phyloP scores from a whole-genome alignment of 2,797 vertebrate species.

The Pipistrellus pygmaeus region DNA sequence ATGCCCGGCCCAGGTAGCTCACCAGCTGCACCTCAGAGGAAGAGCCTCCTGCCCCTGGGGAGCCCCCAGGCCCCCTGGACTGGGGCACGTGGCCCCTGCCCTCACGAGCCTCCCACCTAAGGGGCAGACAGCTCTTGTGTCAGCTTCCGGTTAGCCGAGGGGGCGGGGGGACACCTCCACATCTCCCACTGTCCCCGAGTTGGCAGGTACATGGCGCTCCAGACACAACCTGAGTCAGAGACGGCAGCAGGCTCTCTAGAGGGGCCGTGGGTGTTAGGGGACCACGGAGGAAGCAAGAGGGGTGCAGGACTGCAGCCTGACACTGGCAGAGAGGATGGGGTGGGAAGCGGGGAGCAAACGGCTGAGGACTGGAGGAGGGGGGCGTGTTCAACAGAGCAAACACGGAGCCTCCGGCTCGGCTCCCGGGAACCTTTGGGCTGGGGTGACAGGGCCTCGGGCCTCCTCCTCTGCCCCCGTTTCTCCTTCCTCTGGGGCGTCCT shows the following conservation, averaged over 20 bases:
- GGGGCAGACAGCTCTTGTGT: background rate
- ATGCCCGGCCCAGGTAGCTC: background rate
- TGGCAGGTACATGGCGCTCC: background rate
- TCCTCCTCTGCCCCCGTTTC: background rate
- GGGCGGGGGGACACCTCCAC: background rate
- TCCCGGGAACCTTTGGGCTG: background rate
- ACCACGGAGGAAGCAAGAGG: background rate
- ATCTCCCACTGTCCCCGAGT: background rate
- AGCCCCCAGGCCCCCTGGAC: background rate
- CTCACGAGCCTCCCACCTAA: background rate
- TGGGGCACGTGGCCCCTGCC: too few relatives aligned
- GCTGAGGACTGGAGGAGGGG: fast-evolving
- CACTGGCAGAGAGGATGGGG: background rate
- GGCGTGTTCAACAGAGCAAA: background rate
- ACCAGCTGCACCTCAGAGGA: background rate
- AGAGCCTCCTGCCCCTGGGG: background rate
- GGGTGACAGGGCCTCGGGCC: background rate
- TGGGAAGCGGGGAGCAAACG: background rate
- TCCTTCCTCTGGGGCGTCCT: background rate
- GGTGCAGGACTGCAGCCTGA: background rate
- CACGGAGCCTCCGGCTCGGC: too few relatives aligned
- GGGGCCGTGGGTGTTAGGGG: background rate
- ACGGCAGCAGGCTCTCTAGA: background rate
- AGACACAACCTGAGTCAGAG: background rate
- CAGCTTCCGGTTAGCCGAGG: background rate